Evolutionary conservation across 2,797 vertebrate species (phyloP), one percentile per base, ranked within the genome.

Genomic region (Nannoperca obscura): DNA sequence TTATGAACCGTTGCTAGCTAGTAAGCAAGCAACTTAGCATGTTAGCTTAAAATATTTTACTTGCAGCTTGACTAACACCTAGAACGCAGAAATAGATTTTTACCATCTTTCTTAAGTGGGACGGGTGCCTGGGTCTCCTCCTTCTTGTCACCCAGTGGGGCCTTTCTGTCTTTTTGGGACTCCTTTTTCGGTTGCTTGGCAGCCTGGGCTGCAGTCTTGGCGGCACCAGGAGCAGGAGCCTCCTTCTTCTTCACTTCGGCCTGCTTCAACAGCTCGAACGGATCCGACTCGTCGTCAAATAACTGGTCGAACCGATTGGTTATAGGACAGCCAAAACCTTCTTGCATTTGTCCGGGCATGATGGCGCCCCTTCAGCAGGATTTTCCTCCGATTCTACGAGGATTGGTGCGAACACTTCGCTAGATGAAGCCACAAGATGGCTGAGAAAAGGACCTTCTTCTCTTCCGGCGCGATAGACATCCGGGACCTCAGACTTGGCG

Each of bases 281-380:
- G 98, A 88, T 99, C 98, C 86, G 96, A 96, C 91, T 99, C 98
- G 73, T 99, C 97, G 91, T 99, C 98, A 95, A 99, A 98, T 96
- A 99, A 91, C 88, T 99, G 97, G 95, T 98, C 97, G 94, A 98
- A 99, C 90, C 97, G 97, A 94, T 99, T 99, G 94, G 97, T 95
- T 91, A 99, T 97, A 94, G 97, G 95, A 88, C 98, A 99, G 94
- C 97, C 96, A 94, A 97, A 99, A 94, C 97, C 97, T 96, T 99
- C 97, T 97, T 99, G 98, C 96, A 99, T 95, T 94, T 99, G 97
- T 95, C 97, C 97, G 96, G 98, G 98, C 98, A 99, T 99, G 97
- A 98, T 99, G 97, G 96, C 95, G 97, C 96, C 97, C 97, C 95
- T 95, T 96, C 96, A 96, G 96, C 96, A 96, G 96, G 97, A 98